phyloP scores from a whole-genome alignment of 23 tunicate species.

The Halocynthia aurantium region DNA sequence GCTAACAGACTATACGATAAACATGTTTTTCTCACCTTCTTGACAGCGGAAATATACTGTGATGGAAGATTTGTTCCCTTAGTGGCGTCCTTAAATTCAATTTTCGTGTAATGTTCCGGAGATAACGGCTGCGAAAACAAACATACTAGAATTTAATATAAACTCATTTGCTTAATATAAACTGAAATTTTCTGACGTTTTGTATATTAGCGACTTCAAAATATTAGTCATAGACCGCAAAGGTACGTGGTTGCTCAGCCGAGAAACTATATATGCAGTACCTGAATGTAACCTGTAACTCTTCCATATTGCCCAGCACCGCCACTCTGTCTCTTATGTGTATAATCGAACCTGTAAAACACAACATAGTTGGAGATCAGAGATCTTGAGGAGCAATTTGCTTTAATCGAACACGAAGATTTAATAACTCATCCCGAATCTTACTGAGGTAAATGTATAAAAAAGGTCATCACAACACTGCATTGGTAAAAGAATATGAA shows the following conservation, averaged over 20 bases:
- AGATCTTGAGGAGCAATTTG: too few relatives aligned
- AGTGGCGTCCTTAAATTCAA: slow-evolving; percentile 67
- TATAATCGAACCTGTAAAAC: slow-evolving; percentile 80
- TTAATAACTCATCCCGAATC: too few relatives aligned
- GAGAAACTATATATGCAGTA: background rate
- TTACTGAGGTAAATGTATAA: too few relatives aligned
- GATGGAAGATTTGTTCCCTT: slow-evolving; percentile 71
- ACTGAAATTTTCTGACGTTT: too few relatives aligned
- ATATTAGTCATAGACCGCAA: background rate
- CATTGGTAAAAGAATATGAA: too few relatives aligned
- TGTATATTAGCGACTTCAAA: background rate
- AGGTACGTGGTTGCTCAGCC: background rate
- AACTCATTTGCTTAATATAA: background rate
- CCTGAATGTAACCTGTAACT: slow-evolving; percentile 81
- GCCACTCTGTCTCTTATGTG: slow-evolving; percentile 91
- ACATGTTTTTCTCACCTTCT: slow-evolving; percentile 37
- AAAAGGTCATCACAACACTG: too few relatives aligned
- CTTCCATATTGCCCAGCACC: slow-evolving; percentile 95
- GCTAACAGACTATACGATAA: background rate
- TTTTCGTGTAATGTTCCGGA: slow-evolving; percentile 33
- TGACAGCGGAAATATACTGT: slow-evolving; percentile 65
- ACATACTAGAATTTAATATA: background rate
- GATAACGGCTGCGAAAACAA: slow-evolving; percentile 55
- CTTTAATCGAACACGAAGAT: too few relatives aligned
- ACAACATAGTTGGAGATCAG: background rate